A percentile compares a stretch with the other conserved stretches of the same genome.
Conservation (phyloP, 2,113 vertebrate genomes). For the Atlantisia rogersi region DNA sequence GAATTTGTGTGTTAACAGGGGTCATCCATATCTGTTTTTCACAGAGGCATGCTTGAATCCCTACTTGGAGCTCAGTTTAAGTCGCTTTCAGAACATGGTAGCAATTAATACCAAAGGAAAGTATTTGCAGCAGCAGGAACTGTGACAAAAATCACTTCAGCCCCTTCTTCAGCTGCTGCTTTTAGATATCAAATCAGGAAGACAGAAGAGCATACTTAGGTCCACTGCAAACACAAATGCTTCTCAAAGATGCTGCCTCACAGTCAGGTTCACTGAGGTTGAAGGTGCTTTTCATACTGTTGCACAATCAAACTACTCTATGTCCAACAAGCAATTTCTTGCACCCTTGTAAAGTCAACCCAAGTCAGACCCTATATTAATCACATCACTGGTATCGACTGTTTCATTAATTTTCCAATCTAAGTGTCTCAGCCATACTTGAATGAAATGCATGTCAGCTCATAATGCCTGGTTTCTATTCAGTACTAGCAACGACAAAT, state of each 20-base stretch:
- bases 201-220: background rate
- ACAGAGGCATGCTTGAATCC: background rate
- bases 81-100: background rate
- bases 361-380: background rate
- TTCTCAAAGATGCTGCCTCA: background rate
- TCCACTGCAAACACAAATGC: background rate
- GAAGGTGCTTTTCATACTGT: background rate
- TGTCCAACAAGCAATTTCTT: background rate
- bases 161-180: background rate
- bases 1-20: background rate
- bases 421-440: constrained; percentile 7
- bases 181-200: background rate
- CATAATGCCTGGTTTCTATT: constrained; percentile 35
- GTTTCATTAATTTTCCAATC: constrained; percentile 44
- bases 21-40: background rate
- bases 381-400: background rate
- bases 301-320: background rate
- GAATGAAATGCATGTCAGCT: constrained; percentile 10
- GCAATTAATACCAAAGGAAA: background rate
- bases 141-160: background rate
- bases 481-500: constrained; percentile 17
- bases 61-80: background rate
- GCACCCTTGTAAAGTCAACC: background rate
- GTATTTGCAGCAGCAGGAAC: background rate
- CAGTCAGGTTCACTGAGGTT: background rate